Conservation (phyloP, 2,113 vertebrate species). For the Etheostoma spectabile region DNA sequence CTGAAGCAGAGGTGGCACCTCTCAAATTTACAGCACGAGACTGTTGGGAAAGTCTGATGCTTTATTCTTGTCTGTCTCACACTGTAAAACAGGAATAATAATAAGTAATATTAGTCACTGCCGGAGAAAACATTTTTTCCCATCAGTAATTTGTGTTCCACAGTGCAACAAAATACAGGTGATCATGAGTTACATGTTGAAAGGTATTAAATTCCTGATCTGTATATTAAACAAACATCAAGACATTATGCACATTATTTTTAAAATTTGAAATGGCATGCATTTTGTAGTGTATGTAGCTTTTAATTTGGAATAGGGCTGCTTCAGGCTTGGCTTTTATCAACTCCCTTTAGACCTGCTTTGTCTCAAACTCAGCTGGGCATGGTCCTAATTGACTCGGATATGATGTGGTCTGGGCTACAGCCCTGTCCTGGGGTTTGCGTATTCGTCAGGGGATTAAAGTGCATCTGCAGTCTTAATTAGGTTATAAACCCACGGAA, state of each 20-base stretch:
- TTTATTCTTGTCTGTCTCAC: conserved; percentile 28
- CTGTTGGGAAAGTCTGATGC: conserved; percentile 13
- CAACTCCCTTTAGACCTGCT: neutral
- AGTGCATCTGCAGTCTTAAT: conserved; percentile 3
- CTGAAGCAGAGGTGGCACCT: conserved; percentile 31
- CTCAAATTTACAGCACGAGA: conserved; percentile 19
- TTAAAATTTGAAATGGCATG: neutral
- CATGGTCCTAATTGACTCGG: conserved; percentile 1
- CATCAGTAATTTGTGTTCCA: neutral
- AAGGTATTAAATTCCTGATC: neutral
- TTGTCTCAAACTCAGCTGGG: conserved; percentile 5
- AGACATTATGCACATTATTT: neutral
- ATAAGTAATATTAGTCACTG: conserved; percentile 4
- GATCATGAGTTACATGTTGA: conserved; percentile 2
- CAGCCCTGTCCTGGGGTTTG: neutral
- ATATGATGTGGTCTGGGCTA: conserved; percentile 4
- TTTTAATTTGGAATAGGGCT: conserved; percentile 1
- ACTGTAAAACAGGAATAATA: conserved; percentile 22
- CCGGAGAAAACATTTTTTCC: neutral
- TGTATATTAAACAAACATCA: conserved; percentile 6
- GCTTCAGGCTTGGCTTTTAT: conserved; percentile 3
- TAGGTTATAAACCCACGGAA: neutral
- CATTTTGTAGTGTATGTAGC: neutral
- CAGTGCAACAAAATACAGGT: neutral
- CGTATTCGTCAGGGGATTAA: neutral